Conservation (phyloP, 2,888 invertebrate species). For the Lasioglossum vierecki region DNA sequence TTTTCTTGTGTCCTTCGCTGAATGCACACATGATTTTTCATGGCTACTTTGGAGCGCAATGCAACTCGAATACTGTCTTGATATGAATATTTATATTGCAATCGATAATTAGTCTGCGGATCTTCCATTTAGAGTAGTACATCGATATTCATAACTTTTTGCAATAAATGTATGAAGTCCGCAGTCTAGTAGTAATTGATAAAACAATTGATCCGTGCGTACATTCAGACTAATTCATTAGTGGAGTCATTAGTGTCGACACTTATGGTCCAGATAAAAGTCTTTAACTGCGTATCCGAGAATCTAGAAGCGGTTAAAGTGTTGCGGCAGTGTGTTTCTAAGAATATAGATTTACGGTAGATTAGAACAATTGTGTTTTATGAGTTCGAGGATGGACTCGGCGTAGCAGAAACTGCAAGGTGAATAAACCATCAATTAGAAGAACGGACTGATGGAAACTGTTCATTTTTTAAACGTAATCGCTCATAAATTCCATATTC, state of each 20-base stretch:
- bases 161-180: not conserved
- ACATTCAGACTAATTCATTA: not conserved
- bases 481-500: not conserved
- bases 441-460: not conserved
- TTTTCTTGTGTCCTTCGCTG: not conserved
- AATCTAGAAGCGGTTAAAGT: not conserved
- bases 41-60: not conserved
- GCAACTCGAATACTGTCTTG: not conserved
- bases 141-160: not conserved
- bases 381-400: constrained; percentile 2
- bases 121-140: not conserved
- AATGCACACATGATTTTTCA: not conserved
- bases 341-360: constrained; percentile 7
- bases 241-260: not conserved
- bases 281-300: not conserved
- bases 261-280: not conserved
- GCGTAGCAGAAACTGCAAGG: not conserved
- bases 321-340: not conserved
- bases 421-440: not conserved
- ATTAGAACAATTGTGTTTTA: constrained; percentile 8
- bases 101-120: not conserved
- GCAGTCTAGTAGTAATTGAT: not conserved
- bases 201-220: not conserved
- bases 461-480: not conserved
- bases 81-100: not conserved